A percentile compares a stretch with the other conserved stretches of the same genome.
These are phyloP conservation scores for Melanophora roralis DNA, from an alignment of 2,888 invertebrate species.

Conservation along the genomic window DNA sequence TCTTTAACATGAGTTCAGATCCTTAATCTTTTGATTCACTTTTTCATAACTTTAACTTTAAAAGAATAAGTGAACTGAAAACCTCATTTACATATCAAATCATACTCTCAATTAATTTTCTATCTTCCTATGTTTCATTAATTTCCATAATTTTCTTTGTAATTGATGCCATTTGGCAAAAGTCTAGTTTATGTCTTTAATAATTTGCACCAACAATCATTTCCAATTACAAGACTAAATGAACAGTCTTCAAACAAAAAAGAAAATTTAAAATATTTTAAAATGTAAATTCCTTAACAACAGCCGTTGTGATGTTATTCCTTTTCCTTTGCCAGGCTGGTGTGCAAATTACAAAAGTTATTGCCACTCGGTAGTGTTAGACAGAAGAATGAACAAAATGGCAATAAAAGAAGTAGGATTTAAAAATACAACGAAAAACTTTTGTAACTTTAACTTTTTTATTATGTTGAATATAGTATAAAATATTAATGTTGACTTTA, in stretches of 20 bases:
- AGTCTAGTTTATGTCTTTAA: neutral
- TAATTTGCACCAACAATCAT: neutral
- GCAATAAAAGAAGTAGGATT: no score
- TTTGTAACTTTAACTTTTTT: constrained; percentile 49
- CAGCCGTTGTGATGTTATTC: constrained; percentile 1
- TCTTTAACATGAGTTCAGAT: no score
- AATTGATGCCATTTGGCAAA: neutral
- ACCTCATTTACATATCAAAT: no score
- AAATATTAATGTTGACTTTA: constrained; percentile 44
- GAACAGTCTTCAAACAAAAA: neutral
- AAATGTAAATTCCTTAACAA: constrained; percentile 4
- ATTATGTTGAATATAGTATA: constrained; percentile 41
- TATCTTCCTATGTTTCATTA: neutral
- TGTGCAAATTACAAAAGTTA: constrained; percentile 56
- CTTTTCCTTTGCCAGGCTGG: constrained; percentile 5
- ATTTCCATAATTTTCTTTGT: neutral
- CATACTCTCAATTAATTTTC: no score
- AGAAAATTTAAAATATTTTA: neutral
- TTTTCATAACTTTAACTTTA: no score
- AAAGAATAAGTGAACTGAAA: no score
- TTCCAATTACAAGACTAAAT: neutral
- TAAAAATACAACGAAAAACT: constrained; percentile 28
- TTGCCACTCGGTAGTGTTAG: constrained; percentile 14
- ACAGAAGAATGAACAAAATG: constrained; percentile 4
- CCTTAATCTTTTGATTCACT: no score